Evolutionary conservation across 2,113 vertebrate genomes (phyloP), one percentile per base, ranked within the genome.

Genomic region (Nerophis ophidion): DNA sequence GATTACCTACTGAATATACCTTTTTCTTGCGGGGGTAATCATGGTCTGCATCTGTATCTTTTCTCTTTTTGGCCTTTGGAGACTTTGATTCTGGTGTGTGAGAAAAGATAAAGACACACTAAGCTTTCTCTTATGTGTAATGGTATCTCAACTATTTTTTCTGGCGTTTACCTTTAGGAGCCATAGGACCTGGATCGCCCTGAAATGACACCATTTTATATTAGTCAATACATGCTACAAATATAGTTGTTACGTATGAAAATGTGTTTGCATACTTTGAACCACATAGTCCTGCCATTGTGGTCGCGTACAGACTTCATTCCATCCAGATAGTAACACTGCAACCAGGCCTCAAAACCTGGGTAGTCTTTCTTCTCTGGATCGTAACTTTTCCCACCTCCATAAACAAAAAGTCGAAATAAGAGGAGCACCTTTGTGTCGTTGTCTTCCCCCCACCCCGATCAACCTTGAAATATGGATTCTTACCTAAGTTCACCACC

Each of bases 231-330:
- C 38, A 59, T 38, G 2, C 2, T 42, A 38, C 4, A 17, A 55
- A 14, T 44, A 4, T 1, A 26, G 26, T 26, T 26, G 15, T 1
- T 5, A 53, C 7, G 45, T 1, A 44, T 19, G 52, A 11, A 13
- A 0, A 13, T 3, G 10, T 17, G 0, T 5, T 52, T 7, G 60
- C 83, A 61, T 66, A 95, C 95, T 82, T 91, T 89, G 74, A 98
- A 97, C 96, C 96, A 99, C 35, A 98, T 90, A 13, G 93, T 98
- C 63, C 95, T 91, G 71, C 92, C 90, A 0, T 80, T 93, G 76
- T 61, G 80, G 71, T 99, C 96, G 0, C 74, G 86, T 15, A 95
- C 17, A 8, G 87, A 89, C 60, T 79, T 92, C 95, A 96, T 98
- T 68, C 94, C 93, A 0, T 92, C 86, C 42, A 92, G 74, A 0